Percentiles rank a stretch among this genome's conserved stretches.
phyloP scores from a whole-genome alignment of 2,888 invertebrate genomes.

The Fragum fragum region DNA sequence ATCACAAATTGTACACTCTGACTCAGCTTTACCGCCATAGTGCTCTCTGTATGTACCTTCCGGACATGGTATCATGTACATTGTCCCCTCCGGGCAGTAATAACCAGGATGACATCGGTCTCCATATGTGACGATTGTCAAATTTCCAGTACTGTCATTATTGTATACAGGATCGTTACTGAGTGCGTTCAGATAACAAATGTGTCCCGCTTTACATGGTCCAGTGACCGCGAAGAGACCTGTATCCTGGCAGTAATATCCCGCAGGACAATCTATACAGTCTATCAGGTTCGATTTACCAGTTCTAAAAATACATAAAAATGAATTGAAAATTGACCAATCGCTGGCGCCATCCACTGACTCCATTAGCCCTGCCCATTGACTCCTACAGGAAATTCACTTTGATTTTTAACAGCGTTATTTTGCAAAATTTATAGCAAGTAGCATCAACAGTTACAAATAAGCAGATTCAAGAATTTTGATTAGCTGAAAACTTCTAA shows the following conservation, averaged over 20 bases:
- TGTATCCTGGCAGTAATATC: slow-evolving; percentile 83
- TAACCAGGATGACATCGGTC: slow-evolving; percentile 84
- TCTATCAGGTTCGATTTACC: slow-evolving; percentile 61
- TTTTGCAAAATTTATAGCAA: no score
- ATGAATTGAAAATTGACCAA: no score
- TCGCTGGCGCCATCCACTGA: no score
- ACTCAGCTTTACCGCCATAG: slow-evolving; percentile 71
- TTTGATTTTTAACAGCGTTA: no score
- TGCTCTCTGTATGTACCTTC: slow-evolving; percentile 83
- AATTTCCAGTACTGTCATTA: slow-evolving; percentile 79
- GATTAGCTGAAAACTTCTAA: no score
- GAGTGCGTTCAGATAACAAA: slow-evolving; percentile 81
- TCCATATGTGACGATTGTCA: slow-evolving; percentile 82
- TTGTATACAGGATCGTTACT: slow-evolving; percentile 84
- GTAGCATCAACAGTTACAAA: no score
- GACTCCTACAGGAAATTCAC: no score
- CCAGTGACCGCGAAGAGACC: slow-evolving; percentile 81
- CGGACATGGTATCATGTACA: slow-evolving; percentile 82
- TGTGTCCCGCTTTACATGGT: slow-evolving; percentile 84
- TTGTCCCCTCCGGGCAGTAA: slow-evolving; percentile 83
- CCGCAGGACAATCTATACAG: slow-evolving; percentile 82
- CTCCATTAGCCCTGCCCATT: no score
- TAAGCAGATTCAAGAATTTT: no score
- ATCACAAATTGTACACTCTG: slow-evolving; percentile 81
- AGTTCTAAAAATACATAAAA: slow-evolving; percentile 59